A percentile compares a stretch with the other conserved stretches of the same genome.
Evolutionary conservation across 1,140 invertebrate species (phyloP).

Genomic region (Hetaerina americana): DNA sequence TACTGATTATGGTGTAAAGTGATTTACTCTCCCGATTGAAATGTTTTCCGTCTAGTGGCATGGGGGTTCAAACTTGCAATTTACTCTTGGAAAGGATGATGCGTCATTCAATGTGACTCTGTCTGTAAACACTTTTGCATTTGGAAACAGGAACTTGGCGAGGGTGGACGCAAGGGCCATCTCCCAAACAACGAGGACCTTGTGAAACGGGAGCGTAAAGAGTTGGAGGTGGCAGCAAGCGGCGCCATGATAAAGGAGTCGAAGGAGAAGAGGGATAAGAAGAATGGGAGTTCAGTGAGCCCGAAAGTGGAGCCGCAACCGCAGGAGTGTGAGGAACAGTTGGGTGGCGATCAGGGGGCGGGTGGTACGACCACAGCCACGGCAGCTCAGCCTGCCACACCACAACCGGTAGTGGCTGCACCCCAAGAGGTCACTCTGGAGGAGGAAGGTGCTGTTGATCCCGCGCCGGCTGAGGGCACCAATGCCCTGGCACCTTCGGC

Average conservation of each 20-base stretch:
- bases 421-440: constrained; percentile 2
- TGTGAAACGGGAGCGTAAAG: constrained; percentile 14
- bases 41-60: too few relatives aligned
- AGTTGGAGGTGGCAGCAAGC: constrained; percentile 8
- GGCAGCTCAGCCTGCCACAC: constrained; percentile 8
- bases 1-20: too few relatives aligned
- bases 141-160: neutral
- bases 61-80: too few relatives aligned
- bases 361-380: too few relatives aligned
- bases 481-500: neutral
- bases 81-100: too few relatives aligned
- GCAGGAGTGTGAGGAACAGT: neutral
- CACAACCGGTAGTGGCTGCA: neutral
- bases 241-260: constrained; percentile 22
- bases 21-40: too few relatives aligned
- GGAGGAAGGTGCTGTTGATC: constrained; percentile 10
- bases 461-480: constrained; percentile 4
- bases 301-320: constrained; percentile 16
- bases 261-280: constrained; percentile 19
- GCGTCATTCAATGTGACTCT: too few relatives aligned
- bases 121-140: too few relatives aligned
- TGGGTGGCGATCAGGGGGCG: neutral
- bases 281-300: constrained; percentile 11
- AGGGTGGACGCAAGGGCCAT: neutral
- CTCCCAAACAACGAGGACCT: constrained; percentile 12